These are phyloP conservation scores for Sinosuthora webbiana DNA, from an alignment of 2,113 vertebrate genomes.

Conservation along the genomic window DNA sequence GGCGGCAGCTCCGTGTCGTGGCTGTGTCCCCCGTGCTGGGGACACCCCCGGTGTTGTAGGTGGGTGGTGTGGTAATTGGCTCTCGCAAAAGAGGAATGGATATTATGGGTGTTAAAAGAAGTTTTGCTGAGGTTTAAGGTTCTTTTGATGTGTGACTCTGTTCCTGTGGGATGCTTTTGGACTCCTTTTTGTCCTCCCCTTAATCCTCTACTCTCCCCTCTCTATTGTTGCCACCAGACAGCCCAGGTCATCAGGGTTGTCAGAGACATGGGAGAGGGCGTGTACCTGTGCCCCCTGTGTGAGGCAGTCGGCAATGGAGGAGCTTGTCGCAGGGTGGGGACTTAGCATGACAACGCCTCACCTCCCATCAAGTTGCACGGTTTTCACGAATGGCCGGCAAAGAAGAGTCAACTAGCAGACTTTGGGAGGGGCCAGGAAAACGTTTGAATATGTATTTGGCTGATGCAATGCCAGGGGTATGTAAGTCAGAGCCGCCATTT, in stretches of 20 bases:
- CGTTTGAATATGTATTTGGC: neutral
- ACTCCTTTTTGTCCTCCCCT: neutral
- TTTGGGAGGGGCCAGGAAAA: neutral
- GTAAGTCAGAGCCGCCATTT: neutral
- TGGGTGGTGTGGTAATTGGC: neutral
- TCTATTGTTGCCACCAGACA: too few species aligned
- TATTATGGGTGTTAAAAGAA: neutral
- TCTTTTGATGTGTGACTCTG: neutral
- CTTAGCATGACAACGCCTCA: neutral
- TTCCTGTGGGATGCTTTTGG: neutral
- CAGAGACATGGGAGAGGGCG: rapidly evolving
- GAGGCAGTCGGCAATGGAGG: too few species aligned
- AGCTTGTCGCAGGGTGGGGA: too few species aligned
- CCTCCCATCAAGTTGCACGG: neutral
- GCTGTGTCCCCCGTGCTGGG: neutral
- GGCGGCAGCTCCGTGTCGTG: neutral
- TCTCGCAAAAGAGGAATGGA: neutral
- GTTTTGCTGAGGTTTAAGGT: neutral
- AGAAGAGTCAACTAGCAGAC: neutral
- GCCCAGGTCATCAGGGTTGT: too few species aligned
- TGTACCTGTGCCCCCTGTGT: neutral
- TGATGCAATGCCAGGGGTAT: neutral
- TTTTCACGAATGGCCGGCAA: neutral
- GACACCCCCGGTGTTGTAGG: neutral
- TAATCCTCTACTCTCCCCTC: neutral